A percentile compares a stretch with the other conserved stretches of the same genome.
phyloP scores from a whole-genome alignment of 30 jellyfish, hydroid and myxozoan genomes.

The Hydra vulgaris region DNA sequence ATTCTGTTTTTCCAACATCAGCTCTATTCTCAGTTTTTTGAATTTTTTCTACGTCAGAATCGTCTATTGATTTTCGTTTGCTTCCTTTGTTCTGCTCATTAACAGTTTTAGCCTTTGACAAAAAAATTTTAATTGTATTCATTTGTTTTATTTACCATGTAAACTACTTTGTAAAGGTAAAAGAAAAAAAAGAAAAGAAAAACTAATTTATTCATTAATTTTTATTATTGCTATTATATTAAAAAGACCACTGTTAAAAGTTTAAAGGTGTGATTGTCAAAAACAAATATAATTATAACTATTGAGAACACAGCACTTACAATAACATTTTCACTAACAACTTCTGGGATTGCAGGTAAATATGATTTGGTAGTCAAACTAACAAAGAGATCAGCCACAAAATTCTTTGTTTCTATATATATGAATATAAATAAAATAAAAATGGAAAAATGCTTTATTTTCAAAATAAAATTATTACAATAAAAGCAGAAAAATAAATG shows the following conservation, averaged over 20 bases:
- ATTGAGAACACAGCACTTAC: no score
- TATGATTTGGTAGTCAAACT: constrained; percentile 55
- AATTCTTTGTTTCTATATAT: constrained; percentile 76
- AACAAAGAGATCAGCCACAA: constrained; percentile 69
- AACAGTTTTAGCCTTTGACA: constrained; percentile 1
- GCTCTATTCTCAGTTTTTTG: constrained; percentile 27
- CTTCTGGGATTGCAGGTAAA: constrained; percentile 27
- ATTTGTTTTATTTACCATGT: background rate
- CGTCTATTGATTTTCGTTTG: constrained; percentile 27
- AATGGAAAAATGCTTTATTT: no score
- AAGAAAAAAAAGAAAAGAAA: no score
- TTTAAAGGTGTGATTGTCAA: no score
- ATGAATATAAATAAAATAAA: constrained; percentile 1
- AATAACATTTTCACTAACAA: background rate
- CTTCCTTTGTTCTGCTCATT: constrained; percentile 22
- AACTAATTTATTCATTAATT: no score
- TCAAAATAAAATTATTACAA: no score
- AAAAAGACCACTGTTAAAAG: background rate
- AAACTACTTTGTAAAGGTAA: no score
- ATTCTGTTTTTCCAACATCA: constrained; percentile 22
- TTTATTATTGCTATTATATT: no score
- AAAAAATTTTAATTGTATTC: background rate
- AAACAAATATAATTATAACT: no score
- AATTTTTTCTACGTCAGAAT: constrained; percentile 20
- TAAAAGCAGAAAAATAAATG: no score